Evolutionary conservation across 1,140 invertebrate genomes (phyloP).

Genomic region (Adelges cooleyi): DNA sequence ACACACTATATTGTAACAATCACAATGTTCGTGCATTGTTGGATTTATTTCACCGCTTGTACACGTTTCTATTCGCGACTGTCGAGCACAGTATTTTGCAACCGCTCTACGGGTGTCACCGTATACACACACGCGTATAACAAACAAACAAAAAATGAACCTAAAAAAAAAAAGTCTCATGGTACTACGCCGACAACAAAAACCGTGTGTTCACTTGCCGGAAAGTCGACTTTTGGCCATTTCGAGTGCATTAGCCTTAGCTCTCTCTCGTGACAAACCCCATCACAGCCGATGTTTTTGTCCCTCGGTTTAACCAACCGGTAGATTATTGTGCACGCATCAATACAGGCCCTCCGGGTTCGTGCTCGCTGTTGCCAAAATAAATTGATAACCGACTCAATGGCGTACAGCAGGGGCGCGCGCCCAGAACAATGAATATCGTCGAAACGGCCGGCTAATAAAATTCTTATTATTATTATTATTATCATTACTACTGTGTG

Average conservation of each 20-base stretch:
- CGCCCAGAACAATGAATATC: neutral
- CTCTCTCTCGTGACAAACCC: no score
- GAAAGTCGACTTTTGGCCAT: conserved; percentile 12
- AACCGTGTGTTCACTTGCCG: neutral
- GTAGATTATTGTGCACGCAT: conserved; percentile 14
- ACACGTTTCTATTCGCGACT: no score
- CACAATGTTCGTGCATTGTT: no score
- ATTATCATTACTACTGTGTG: no score
- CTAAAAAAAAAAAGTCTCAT: neutral
- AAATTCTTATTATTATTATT: no score
- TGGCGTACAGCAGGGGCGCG: neutral
- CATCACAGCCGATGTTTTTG: no score
- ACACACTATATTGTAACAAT: no score
- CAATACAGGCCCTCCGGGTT: conserved; percentile 10
- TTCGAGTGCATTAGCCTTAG: neutral
- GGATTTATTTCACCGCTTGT: no score
- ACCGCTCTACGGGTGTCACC: no score
- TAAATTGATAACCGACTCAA: conserved; percentile 21
- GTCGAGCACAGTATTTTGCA: no score
- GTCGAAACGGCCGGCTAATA: neutral
- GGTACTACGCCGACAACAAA: neutral
- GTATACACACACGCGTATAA: no score
- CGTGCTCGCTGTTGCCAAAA: conserved; percentile 23
- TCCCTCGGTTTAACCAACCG: conserved; percentile 19
- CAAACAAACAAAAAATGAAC: neutral